A percentile compares a stretch with the other conserved stretches of the same genome.
Evolutionary conservation across 2,888 invertebrate genomes (phyloP).

Genomic region (Eumerus sabulonum): DNA sequence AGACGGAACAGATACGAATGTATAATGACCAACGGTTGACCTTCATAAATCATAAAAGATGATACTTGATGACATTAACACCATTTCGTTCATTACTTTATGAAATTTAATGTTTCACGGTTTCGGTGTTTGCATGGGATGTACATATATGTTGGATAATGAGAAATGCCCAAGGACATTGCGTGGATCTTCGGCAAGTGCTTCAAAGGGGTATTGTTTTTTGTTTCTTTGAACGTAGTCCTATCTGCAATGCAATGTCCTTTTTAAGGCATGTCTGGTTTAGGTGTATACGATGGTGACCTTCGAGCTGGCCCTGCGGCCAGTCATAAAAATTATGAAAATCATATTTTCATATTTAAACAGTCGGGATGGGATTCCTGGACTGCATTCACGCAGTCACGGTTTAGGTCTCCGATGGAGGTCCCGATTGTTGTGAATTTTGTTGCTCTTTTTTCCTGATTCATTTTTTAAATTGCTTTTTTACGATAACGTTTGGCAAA

Average conservation of each 20-base stretch:
- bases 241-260: constrained; percentile 35
- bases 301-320: constrained; percentile 54
- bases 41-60: constrained; percentile 67
- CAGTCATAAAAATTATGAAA: constrained; percentile 63
- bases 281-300: constrained; percentile 37
- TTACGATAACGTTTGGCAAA: constrained; percentile 63
- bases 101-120: too few relatives aligned
- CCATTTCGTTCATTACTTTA: constrained; percentile 34
- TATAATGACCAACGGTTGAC: constrained; percentile 29
- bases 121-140: too few relatives aligned
- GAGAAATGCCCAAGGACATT: constrained; percentile 51
- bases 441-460: too few relatives aligned
- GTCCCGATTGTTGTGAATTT: constrained; percentile 9
- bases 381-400: constrained; percentile 33
- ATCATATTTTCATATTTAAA: too few relatives aligned
- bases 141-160: constrained; percentile 26
- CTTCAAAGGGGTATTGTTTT: constrained; percentile 49
- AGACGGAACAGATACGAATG: constrained; percentile 20
- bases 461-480: constrained; percentile 58
- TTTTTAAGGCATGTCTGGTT: constrained; percentile 40
- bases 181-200: constrained; percentile 49
- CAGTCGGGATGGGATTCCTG: neutral
- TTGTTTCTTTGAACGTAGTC: neutral
- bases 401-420: constrained; percentile 25
- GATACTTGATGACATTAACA: constrained; percentile 54